Evolutionary conservation across 2,888 invertebrate genomes (phyloP), one percentile per base, ranked within the genome.

Genomic region (Platerodrilus igneus): DNA sequence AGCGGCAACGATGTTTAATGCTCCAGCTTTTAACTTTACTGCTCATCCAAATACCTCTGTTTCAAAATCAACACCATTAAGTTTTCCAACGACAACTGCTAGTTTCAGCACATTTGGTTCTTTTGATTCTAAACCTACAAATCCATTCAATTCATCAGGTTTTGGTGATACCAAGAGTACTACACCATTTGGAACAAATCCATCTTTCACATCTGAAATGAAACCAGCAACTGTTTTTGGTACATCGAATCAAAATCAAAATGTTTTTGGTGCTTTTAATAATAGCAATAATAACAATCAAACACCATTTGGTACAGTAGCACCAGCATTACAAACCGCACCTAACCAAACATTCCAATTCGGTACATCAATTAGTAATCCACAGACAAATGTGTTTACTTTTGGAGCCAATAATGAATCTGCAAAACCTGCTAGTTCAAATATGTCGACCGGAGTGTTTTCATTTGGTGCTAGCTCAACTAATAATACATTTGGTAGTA

Each of bases 311-410:
- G n/a, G n/a, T n/a, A n/a, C n/a, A n/a, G n/a, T n/a, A n/a, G n/a
- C n/a, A 6, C 18, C 52, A 9, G 31, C 51, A 7, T 42, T 22
- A 10, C 7, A 34, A 6, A 30, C 35, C 1, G 14, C 25, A 3
- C 14, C 8, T 22, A 18, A 26, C 37, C 7, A 32, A 43, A 33
- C 31, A 37, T 40, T 43, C 32, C 45, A 44, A 15, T 52, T 53
- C 37, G 47, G 51, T 14, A 20, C 39, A 28, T 40, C 29, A 9
- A 32, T 27, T 2, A 22, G 48, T 4, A 35, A 9, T 16, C 48
- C 21, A 13, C 34, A 17, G 9, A 9, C 17, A 13, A 30, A 16
- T 15, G 15, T 10, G 8, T 28, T 28, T 9, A 2, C 3, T 11
- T 32, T 32, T 14, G 32, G 32, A 8, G n/a, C 32, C 9, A 21